These are phyloP conservation scores for Upupa epops DNA, from an alignment of 2,113 vertebrate genomes.

Conservation along the genomic window DNA sequence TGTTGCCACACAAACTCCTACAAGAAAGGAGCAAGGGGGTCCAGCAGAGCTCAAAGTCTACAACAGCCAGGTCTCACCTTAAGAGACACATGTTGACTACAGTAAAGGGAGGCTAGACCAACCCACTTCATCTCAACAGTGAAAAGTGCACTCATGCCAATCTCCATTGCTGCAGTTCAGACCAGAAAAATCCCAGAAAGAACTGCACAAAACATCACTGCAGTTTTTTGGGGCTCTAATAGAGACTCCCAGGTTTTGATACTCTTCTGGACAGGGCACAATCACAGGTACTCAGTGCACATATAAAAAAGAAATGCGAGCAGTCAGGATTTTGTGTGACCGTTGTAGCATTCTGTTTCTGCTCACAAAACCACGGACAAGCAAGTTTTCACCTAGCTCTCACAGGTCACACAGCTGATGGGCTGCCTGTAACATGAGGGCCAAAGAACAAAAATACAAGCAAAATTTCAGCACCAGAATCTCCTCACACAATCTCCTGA, in stretches of 20 bases:
- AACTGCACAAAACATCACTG: neutral
- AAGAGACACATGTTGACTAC: neutral
- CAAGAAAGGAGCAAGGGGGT: neutral
- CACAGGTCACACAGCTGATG: neutral
- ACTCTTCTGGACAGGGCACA: neutral
- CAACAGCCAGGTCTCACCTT: neutral
- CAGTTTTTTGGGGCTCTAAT: neutral
- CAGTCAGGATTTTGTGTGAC: fast-evolving
- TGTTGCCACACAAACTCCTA: neutral
- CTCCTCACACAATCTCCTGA: neutral
- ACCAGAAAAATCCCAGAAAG: neutral
- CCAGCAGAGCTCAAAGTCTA: neutral
- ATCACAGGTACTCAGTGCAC: too few species aligned
- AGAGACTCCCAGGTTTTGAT: neutral
- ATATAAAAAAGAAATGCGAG: neutral
- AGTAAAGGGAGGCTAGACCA: neutral
- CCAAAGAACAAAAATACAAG: neutral
- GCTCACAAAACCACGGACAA: neutral
- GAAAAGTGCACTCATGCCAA: neutral
- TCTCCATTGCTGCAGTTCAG: neutral
- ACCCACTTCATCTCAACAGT: neutral
- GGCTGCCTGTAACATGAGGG: neutral
- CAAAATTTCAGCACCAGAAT: neutral
- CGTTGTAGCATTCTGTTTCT: neutral
- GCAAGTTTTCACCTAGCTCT: neutral